Conservation (phyloP, 2,113 vertebrate genomes). For the Gopherus evgoodei region DNA sequence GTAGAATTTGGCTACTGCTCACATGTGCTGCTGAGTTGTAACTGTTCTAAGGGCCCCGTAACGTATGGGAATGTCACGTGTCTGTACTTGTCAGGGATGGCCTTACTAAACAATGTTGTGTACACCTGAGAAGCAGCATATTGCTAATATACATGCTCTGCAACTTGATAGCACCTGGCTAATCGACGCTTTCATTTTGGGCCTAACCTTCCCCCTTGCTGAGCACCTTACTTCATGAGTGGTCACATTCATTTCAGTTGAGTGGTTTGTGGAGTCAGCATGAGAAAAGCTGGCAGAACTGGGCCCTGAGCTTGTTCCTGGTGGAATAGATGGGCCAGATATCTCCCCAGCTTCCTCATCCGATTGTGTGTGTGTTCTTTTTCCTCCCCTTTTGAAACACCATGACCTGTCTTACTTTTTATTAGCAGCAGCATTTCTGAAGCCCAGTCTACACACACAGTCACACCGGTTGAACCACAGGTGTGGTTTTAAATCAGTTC, state of each 20-base stretch:
- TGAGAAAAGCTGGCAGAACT: not conserved
- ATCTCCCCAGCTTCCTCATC: not conserved
- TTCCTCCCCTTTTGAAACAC: fast-evolving
- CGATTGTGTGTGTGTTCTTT: not conserved
- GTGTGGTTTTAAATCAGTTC: not conserved
- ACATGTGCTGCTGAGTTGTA: not conserved
- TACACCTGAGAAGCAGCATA: not conserved
- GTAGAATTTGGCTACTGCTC: not conserved
- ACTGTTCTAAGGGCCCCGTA: not conserved
- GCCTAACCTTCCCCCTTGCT: not conserved
- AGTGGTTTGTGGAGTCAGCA: not conserved
- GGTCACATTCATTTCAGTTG: not conserved
- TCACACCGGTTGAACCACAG: not conserved
- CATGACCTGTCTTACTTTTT: not conserved
- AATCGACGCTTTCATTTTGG: not conserved
- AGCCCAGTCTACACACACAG: fast-evolving
- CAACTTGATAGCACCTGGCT: not conserved
- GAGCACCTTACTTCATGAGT: not conserved
- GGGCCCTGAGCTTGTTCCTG: not conserved
- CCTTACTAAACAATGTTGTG: not conserved
- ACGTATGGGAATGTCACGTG: not conserved
- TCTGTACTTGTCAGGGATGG: not conserved
- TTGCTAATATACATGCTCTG: not conserved
- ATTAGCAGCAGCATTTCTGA: not conserved
- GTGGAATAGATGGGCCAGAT: not conserved